These are phyloP conservation scores for Mesopsocus fuscifrons DNA, from an alignment of 2,888 invertebrate species.

Conservation along the genomic window DNA sequence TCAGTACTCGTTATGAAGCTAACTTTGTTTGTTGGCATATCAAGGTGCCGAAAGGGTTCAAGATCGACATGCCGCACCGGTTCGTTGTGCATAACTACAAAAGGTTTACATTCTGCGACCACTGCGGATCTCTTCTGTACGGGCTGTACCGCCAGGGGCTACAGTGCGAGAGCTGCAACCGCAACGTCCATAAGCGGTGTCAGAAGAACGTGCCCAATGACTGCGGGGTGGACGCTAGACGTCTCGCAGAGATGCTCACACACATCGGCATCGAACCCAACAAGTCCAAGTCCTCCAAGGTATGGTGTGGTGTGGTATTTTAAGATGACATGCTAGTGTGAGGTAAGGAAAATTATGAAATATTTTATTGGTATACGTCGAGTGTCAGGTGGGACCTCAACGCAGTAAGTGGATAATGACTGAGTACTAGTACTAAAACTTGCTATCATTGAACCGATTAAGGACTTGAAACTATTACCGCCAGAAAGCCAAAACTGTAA, in stretches of 20 bases:
- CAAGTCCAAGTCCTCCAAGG: constrained; percentile 46
- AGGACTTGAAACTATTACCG: no score
- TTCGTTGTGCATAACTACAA: constrained; percentile 93
- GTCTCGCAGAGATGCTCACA: constrained; percentile 84
- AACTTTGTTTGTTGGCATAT: constrained; percentile 4
- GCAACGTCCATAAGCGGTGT: constrained; percentile 98
- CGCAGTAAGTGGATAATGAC: no score
- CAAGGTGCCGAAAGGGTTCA: constrained; percentile 48
- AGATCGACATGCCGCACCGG: constrained; percentile 95
- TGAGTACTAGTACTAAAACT: no score
- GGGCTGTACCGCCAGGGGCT: constrained; percentile 91
- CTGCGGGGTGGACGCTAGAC: constrained; percentile 94
- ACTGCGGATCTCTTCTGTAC: constrained; percentile 94
- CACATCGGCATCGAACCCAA: constrained; percentile 82
- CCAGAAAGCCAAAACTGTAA: no score
- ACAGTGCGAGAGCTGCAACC: constrained; percentile 89
- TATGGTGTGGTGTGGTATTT: no score
- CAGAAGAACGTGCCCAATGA: constrained; percentile 99
- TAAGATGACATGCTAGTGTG: no score
- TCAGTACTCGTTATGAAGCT: background rate
- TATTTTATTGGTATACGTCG: no score
- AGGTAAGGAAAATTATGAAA: no score
- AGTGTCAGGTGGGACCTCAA: no score
- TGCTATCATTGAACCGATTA: no score
- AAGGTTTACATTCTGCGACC: constrained; percentile 98